Evolutionary conservation across 2,888 invertebrate genomes (phyloP), one percentile per base, ranked within the genome.

Genomic region (Auanema sp.): DNA sequence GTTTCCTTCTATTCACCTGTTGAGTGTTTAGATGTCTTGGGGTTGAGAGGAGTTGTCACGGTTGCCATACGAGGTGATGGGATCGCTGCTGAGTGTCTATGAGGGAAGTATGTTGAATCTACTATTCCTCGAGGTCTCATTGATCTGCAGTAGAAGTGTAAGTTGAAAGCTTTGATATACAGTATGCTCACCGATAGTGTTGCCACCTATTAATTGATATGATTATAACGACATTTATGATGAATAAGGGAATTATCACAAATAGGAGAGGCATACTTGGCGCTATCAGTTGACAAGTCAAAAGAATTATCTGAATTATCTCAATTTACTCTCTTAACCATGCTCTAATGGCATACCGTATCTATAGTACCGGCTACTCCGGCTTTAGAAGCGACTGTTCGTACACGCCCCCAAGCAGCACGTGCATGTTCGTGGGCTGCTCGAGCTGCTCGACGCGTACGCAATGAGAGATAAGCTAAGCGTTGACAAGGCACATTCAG

Each of bases 401-500:
- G 64, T 41, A 58, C 58, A 4, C 55, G 53, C 44, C 54, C 68
- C 33, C 58, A 18, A 2, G 66, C 58, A 10, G 58, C 55, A 11
- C 57, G 25, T 1, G 70, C 64, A 25, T 58, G 23, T 16, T 24
- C 62, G 21, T 61, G 64, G 16, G 67, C 68, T 18, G 58, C 65
- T 42, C 68, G 59, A 10, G 68, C 60, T 0, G 65, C 58, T 56
- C 71, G 49, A 24, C 70, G 56, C n/a, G 77, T 70, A 10, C 74
- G 64, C 43, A 82, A 64, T n/a, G 72, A 63, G n/a, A 82, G 54
- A 64, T 77, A 82, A 24, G 80, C 78, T 18, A 82, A 16, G n/a
- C 80, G 72, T 33, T 81, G 77, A 16, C 66, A 66, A 14, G 75
- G 78, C 1, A 70, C 68, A 14, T 67, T 55, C 57, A 82, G 61